Evolutionary conservation across 2,113 vertebrate genomes (phyloP).

Genomic region (Bubalus kerabau): DNA sequence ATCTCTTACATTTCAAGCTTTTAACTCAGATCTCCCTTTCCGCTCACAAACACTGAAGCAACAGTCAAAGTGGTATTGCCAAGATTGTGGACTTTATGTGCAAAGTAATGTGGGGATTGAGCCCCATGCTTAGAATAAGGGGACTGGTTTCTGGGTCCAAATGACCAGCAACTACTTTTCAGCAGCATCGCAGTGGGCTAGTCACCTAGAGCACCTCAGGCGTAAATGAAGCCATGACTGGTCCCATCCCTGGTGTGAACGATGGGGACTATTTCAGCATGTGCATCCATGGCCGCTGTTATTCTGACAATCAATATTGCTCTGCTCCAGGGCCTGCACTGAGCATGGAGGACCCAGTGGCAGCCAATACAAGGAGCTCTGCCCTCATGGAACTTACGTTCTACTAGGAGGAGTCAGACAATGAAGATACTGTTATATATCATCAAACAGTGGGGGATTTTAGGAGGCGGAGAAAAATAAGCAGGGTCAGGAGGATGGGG

Average conservation of each 20-base stretch:
- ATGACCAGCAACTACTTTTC: neutral
- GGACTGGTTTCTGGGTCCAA: neutral
- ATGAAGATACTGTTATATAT: neutral
- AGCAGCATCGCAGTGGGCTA: neutral
- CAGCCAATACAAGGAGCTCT: neutral
- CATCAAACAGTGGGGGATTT: neutral
- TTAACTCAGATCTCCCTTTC: neutral
- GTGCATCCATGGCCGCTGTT: neutral
- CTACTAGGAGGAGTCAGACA: neutral
- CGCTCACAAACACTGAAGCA: neutral
- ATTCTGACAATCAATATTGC: neutral
- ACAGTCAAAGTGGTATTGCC: neutral
- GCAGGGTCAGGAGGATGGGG: neutral
- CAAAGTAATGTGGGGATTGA: neutral
- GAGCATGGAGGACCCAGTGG: neutral
- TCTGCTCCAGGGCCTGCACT: neutral
- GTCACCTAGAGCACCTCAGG: neutral
- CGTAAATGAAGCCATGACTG: neutral
- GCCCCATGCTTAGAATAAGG: neutral
- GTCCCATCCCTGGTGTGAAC: neutral
- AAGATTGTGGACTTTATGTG: neutral
- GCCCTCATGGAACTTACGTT: neutral
- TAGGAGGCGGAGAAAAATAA: neutral
- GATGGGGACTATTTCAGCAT: neutral
- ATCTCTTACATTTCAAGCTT: neutral